Percentiles rank a stretch among this genome's conserved stretches.
These are phyloP conservation scores for Rafetus swinhoei DNA, from an alignment of 2,113 vertebrate species.

Conservation along the genomic window DNA sequence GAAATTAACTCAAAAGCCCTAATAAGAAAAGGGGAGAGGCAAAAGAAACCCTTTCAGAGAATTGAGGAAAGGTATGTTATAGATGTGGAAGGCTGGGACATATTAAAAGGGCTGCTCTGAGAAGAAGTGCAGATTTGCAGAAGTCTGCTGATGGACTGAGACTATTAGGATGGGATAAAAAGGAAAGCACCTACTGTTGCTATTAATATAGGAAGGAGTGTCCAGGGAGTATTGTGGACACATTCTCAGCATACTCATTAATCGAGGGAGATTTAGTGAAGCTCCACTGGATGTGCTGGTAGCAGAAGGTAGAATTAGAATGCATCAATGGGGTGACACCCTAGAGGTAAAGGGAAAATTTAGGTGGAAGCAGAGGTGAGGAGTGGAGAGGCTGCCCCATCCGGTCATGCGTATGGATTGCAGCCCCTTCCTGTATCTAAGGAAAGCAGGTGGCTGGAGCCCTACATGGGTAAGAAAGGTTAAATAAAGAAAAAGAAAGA, in stretches of 20 bases:
- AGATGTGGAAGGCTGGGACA: neutral
- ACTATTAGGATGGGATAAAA: neutral
- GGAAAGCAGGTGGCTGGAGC: neutral
- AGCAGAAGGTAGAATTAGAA: neutral
- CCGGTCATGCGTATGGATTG: neutral
- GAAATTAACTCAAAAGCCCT: neutral
- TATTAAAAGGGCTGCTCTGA: neutral
- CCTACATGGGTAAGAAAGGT: neutral
- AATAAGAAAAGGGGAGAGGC: neutral
- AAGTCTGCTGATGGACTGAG: neutral
- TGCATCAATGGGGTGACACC: neutral
- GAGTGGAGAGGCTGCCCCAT: neutral
- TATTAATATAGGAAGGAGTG: neutral
- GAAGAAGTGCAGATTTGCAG: neutral
- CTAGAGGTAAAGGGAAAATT: neutral
- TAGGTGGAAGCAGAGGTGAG: neutral
- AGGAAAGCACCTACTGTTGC: neutral
- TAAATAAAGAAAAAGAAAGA: neutral
- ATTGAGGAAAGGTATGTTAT: neutral
- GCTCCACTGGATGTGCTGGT: neutral
- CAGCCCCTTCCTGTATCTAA: neutral
- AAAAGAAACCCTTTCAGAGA: neutral
- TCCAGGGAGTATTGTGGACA: neutral
- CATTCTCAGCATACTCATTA: neutral
- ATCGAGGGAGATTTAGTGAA: neutral